Conservation (phyloP, 2,113 vertebrate genomes). For the Solea senegalensis region DNA sequence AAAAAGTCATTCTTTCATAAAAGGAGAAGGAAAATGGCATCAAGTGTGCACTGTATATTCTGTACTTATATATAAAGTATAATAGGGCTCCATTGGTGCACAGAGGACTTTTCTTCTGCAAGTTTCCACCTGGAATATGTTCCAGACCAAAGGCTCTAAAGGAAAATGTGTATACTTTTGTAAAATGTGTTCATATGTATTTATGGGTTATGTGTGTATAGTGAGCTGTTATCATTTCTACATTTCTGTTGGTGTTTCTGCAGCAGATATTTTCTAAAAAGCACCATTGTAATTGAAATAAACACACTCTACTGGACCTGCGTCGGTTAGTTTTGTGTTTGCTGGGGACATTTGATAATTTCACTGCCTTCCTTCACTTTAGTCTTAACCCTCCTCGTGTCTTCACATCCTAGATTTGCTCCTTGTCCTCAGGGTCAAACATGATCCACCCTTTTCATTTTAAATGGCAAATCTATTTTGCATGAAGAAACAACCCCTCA, state of each 20-base stretch:
- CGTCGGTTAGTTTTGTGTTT: slow-evolving; percentile 7
- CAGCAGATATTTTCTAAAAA: slow-evolving; percentile 79
- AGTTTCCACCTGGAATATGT: slow-evolving; percentile 52
- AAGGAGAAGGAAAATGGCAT: slow-evolving; percentile 35
- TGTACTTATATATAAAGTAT: slow-evolving; percentile 26
- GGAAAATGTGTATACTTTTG: slow-evolving; percentile 58
- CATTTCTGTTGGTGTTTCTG: slow-evolving; percentile 72
- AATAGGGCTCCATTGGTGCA: slow-evolving; percentile 65
- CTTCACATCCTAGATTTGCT: too few species aligned
- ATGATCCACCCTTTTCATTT: too few species aligned
- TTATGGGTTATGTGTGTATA: slow-evolving; percentile 66
- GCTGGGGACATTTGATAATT: not conserved
- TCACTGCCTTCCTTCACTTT: not conserved
- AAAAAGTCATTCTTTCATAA: slow-evolving; percentile 58
- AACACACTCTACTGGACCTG: slow-evolving; percentile 50
- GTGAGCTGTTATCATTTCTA: slow-evolving; percentile 69
- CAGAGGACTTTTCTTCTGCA: slow-evolving; percentile 45
- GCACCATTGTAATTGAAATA: slow-evolving; percentile 71
- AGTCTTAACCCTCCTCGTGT: too few species aligned
- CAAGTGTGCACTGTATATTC: slow-evolving; percentile 50
- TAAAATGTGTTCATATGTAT: slow-evolving; percentile 73
- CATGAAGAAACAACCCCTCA: too few species aligned
- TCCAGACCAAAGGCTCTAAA: slow-evolving; percentile 73
- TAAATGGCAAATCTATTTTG: too few species aligned
- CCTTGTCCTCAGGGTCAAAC: too few species aligned